Conservation (phyloP, 2,797 vertebrate genomes). For the Rhyacichthys aspro region DNA sequence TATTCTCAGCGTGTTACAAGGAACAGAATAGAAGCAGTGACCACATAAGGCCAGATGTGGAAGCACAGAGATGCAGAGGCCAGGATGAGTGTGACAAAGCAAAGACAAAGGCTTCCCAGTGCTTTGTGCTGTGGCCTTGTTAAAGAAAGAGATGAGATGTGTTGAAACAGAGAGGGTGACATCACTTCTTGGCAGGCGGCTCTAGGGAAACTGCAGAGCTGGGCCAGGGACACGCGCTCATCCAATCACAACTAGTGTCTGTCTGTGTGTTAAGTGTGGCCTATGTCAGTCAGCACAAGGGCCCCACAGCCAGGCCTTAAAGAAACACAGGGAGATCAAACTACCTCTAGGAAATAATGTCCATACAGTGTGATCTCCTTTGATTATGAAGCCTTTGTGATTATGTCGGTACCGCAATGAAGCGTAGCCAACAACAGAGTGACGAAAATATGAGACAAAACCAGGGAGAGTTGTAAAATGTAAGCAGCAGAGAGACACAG, state of each 20-base stretch:
- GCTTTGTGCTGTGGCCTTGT: conserved; percentile 57
- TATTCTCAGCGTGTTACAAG: no score
- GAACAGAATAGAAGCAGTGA: neutral
- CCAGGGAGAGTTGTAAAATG: conserved; percentile 15
- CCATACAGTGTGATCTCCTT: conserved; percentile 18
- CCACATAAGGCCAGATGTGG: neutral
- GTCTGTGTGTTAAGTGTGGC: conserved; percentile 16
- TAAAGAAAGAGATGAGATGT: conserved; percentile 59
- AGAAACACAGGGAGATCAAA: conserved; percentile 58
- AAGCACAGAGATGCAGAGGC: neutral
- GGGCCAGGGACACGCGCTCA: conserved; percentile 40
- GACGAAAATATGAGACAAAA: conserved; percentile 9
- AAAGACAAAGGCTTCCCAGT: conserved; percentile 34
- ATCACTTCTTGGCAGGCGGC: conserved; percentile 69
- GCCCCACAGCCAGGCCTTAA: conserved; percentile 59
- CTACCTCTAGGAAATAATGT: conserved; percentile 13
- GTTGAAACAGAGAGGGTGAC: conserved; percentile 69
- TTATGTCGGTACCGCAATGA: neutral
- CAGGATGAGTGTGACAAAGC: conserved; percentile 15
- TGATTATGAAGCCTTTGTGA: neutral
- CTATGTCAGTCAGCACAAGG: conserved; percentile 51
- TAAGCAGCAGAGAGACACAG: conserved; percentile 10
- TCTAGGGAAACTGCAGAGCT: conserved; percentile 55
- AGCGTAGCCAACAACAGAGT: neutral
- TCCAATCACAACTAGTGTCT: conserved; percentile 49